Base-by-base conservation (phyloP, 2,113 vertebrate genomes). In the Andinoacara biseriatus region DNA sequence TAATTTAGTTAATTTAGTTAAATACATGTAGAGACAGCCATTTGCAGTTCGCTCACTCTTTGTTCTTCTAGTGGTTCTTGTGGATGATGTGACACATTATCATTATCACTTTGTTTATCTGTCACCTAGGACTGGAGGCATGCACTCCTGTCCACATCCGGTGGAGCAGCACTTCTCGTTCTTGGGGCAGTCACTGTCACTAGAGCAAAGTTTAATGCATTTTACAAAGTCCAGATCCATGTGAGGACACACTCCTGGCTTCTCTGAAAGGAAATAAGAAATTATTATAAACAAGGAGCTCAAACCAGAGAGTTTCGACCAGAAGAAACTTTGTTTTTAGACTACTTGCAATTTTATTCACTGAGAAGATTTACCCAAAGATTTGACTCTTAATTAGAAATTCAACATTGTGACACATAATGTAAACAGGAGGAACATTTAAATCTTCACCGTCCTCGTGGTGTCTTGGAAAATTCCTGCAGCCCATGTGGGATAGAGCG, bases 131-230 rank as follows among this genome's bases (percentile, higher is more conserved):
- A 95, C 90, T 3, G 95, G 95, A n/a, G 57, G 29, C 1, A 80
- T 91, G 67, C 95, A 96, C 54, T 89, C 46, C 15, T 96, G 93
- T 4, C 95, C 95, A 88, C 96, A 35, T 35, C 7, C 7, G 7
- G 7, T 35, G 33, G 33, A 7, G 33, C 33, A 35, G 33, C 33
- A 35, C 83, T 95, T 96, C 49, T 95, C 85, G 14, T 91, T n/a
- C 1, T 38, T 22, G 5, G 93, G 91, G 58, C 96, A 96, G 76
- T 95, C 85, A 1, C 67, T 89, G 92, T 96, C 95, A 43, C 89
- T 40, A 10, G 33, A 80, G 85, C 96, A 96, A 38, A 80, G 91
- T 38, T 96, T 94, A 0, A 91, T 94, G 88, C 95, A 96, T 79
- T 82, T 17, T 15, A 94, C 95, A 6, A 24, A 7, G 3, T 87